Conservation (phyloP, 2,113 vertebrate genomes). For the Anseranas semipalmata region DNA sequence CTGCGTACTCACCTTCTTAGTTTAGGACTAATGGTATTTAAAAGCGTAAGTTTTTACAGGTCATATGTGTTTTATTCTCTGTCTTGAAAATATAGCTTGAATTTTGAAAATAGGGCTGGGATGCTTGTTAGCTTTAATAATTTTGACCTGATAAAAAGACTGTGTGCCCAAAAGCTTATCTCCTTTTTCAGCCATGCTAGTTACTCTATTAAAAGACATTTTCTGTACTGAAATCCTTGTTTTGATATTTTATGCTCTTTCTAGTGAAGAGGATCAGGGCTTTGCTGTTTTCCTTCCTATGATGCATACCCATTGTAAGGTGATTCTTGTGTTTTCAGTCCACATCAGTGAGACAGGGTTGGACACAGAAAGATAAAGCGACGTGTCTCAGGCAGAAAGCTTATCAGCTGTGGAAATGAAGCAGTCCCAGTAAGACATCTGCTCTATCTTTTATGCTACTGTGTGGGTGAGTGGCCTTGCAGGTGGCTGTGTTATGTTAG, state of each 20-base stretch:
- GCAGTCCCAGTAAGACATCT: background rate
- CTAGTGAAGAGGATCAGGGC: background rate
- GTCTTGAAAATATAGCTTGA: background rate
- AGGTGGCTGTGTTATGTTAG: rapidly evolving
- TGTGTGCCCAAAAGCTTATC: background rate
- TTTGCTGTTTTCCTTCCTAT: background rate
- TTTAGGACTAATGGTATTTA: background rate
- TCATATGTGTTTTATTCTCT: rapidly evolving
- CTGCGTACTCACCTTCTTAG: background rate
- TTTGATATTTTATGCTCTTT: background rate
- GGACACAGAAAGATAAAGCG: rapidly evolving
- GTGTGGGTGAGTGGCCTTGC: background rate
- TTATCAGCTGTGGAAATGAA: background rate
- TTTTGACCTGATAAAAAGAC: background rate
- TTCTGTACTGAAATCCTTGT: background rate
- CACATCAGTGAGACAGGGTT: background rate
- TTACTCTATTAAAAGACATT: background rate
- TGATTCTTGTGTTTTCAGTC: background rate
- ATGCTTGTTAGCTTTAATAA: background rate
- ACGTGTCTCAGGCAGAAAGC: rapidly evolving
- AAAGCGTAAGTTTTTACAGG: background rate
- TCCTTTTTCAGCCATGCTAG: background rate
- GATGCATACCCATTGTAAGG: background rate
- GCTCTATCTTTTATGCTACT: background rate
- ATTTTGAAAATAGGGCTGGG: background rate